Evolutionary conservation across 1,140 invertebrate species (phyloP), one percentile per base, ranked within the genome.

Genomic region (Lithobius niger): DNA sequence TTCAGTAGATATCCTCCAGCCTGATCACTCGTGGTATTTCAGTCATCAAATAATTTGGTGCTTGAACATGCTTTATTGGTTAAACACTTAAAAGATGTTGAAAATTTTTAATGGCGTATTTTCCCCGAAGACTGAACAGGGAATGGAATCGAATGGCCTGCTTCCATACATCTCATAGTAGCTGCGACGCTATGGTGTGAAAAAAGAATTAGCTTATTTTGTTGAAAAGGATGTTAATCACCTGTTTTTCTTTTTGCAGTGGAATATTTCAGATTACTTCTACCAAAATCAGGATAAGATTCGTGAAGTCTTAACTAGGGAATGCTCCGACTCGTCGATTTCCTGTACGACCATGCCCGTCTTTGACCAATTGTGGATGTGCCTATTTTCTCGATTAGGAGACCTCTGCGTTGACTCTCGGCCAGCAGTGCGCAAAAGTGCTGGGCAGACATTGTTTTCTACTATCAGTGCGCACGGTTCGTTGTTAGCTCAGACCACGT

Each of bases 241-340:
- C n/a, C 60, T 60, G 61, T 57, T 59, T 67, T 27, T 59, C 51
- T 19, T 21, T 63, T 64, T 73, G 55, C 71, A 93, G 91, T 97
- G 93, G 93, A 97, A 97, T 68, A 93, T 97, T 65, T 92, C 91
- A 1, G 93, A 97, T 72, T 94, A 93, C 68, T 86, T 97, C 62
- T 93, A 87, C 73, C 90, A 96, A 77, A 95, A 95, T 73, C 84
- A 91, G 66, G 83, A 88, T 61, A 88, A 88, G 72, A 78, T 97
- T 56, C 80, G 79, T 62, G 76, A 77, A 57, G 81, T 80, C 36
- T 71, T 88, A 51, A 76, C 76, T 53, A 78, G 79, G 64, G 82
- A 88, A 65, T 31, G 60, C 43, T 73, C 74, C 21, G 76, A 80
- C 47, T 80, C 86, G 22, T 82, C 87, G 62, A 86, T 86, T 1